Percentiles rank a stretch among this genome's conserved stretches.
Evolutionary conservation across 2,113 vertebrate genomes (phyloP).

Genomic region (Seriola rivoliana): DNA sequence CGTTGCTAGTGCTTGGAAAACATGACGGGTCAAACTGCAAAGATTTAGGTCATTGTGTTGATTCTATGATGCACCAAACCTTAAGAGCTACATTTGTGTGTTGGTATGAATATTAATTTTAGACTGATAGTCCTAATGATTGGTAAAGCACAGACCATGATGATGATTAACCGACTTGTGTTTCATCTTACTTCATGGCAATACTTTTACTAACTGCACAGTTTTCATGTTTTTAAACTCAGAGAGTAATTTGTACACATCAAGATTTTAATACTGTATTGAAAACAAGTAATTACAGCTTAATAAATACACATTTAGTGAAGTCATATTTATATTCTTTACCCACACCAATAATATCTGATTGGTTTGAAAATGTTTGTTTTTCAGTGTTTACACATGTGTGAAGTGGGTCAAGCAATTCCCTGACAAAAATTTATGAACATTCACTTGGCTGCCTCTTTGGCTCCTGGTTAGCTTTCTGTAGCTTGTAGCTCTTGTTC

Average conservation of each 20-base stretch:
- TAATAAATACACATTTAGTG: not conserved
- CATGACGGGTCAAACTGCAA: conserved; percentile 10
- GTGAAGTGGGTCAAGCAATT: conserved; percentile 60
- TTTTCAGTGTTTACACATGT: conserved; percentile 20
- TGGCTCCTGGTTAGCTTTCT: conserved; percentile 17
- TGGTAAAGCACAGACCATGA: conserved; percentile 2
- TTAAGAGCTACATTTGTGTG: conserved; percentile 14
- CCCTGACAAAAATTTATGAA: conserved; percentile 35
- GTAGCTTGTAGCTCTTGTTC: not conserved
- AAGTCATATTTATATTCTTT: conserved; percentile 27
- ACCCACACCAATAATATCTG: not conserved
- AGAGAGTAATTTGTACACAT: conserved; percentile 58
- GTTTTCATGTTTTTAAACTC: conserved; percentile 25
- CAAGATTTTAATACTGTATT: conserved; percentile 41
- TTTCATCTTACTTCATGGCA: conserved; percentile 17
- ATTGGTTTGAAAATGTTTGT: conserved; percentile 42
- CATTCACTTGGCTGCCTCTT: conserved; percentile 10
- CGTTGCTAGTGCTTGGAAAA: conserved; percentile 11
- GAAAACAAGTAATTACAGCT: conserved; percentile 53
- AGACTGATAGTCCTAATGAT: conserved; percentile 2
- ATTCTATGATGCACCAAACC: not conserved
- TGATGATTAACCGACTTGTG: conserved; percentile 11
- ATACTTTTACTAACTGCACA: conserved; percentile 14
- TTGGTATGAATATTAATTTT: conserved; percentile 12
- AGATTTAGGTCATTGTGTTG: conserved; percentile 42